phyloP scores from a whole-genome alignment of 2,797 vertebrate species.

The Notamacropus eugenii region DNA sequence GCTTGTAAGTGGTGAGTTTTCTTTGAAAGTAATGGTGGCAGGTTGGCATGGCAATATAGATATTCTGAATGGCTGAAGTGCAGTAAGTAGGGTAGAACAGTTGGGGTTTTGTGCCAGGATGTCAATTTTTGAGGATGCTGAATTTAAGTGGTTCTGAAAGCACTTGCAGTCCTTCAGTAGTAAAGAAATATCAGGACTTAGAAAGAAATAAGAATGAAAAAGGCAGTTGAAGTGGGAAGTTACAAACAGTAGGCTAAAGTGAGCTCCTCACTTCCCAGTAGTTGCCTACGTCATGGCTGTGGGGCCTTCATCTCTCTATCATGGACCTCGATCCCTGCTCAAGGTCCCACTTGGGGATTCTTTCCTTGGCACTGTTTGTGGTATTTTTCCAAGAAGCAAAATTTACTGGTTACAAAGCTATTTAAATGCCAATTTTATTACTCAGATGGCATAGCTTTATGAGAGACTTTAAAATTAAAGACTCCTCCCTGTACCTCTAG shows the following conservation, averaged over 20 bases:
- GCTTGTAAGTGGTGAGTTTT: constrained; percentile 34
- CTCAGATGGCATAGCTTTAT: constrained; percentile 65
- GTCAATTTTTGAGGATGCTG: background rate
- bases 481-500: background rate
- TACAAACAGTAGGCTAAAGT: background rate
- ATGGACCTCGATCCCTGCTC: background rate
- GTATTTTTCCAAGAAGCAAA: background rate
- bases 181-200: background rate
- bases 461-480: constrained; percentile 29
- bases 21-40: background rate
- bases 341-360: background rate
- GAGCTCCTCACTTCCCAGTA: background rate
- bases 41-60: constrained; percentile 49
- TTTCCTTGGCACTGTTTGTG: background rate
- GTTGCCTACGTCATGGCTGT: background rate
- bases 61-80: constrained; percentile 57
- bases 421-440: constrained; percentile 62
- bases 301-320: background rate
- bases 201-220: background rate
- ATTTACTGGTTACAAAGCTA: background rate
- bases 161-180: background rate
- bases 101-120: background rate
- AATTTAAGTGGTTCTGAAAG: background rate
- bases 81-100: background rate
- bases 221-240: background rate